Conservation (phyloP, 2,888 invertebrate genomes). For the Xiphydria camelus region DNA sequence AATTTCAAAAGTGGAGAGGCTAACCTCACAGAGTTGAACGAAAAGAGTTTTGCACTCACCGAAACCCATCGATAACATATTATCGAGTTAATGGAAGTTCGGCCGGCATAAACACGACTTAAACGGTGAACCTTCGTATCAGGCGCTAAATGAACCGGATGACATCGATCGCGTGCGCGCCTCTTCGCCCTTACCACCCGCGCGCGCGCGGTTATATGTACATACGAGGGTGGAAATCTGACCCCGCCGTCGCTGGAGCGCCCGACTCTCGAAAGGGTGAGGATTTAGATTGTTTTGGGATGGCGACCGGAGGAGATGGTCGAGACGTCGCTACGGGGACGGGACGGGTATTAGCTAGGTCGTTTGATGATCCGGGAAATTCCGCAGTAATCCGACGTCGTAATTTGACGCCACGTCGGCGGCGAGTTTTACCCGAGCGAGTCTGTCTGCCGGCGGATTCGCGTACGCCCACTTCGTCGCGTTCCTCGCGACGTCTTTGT, state of each 20-base stretch:
- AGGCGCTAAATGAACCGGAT: background rate
- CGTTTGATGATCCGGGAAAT: slow-evolving; percentile 39
- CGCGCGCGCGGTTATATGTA: background rate
- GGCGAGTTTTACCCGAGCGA: background rate
- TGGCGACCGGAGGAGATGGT: too few species aligned
- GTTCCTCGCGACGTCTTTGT: too few species aligned
- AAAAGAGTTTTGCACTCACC: too few species aligned
- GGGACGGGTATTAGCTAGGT: slow-evolving; percentile 28
- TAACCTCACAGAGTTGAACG: too few species aligned
- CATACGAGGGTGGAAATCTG: background rate
- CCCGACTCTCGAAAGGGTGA: slow-evolving; percentile 19
- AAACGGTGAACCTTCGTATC: slow-evolving; percentile 1
- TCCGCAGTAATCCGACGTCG: slow-evolving; percentile 9
- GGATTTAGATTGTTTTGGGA: slow-evolving; percentile 37
- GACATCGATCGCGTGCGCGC: background rate
- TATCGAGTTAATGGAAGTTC: background rate
- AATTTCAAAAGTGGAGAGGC: too few species aligned
- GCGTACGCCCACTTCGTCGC: too few species aligned
- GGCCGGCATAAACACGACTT: background rate
- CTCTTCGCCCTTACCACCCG: background rate
- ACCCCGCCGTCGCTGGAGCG: slow-evolving; percentile 18
- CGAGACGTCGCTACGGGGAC: background rate
- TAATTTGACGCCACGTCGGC: slow-evolving; percentile 2
- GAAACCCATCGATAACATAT: background rate
- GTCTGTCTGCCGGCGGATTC: background rate